Conservation (phyloP, 2,888 invertebrate genomes). For the Melanostoma scalare region DNA sequence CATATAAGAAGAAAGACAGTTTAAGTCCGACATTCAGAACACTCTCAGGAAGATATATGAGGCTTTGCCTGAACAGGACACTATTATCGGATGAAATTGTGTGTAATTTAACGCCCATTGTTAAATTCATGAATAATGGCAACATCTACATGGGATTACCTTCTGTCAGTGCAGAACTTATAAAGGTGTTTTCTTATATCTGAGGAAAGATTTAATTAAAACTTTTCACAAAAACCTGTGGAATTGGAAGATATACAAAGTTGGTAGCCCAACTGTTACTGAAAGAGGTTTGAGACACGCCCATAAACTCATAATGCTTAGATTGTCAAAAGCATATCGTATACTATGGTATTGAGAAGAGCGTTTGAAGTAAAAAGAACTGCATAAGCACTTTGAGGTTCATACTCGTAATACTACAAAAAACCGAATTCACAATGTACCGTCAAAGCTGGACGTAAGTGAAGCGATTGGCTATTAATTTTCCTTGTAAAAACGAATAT, state of each 20-base stretch:
- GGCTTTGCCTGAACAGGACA: conserved; percentile 66
- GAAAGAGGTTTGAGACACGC: too few species aligned
- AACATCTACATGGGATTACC: conserved; percentile 63
- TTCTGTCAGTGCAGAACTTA: conserved; percentile 67
- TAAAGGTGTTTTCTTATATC: conserved; percentile 55
- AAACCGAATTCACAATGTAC: too few species aligned
- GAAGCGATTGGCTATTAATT: too few species aligned
- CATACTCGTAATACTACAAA: too few species aligned
- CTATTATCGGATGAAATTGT: conserved; percentile 72
- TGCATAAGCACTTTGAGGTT: too few species aligned
- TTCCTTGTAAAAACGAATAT: too few species aligned
- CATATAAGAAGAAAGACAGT: conserved; percentile 62
- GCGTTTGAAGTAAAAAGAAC: too few species aligned
- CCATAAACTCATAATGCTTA: too few species aligned
- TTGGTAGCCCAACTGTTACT: too few species aligned
- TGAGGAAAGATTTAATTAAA: conserved; percentile 63
- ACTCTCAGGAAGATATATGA: conserved; percentile 65
- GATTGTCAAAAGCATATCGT: too few species aligned
- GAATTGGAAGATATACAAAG: conserved; percentile 7
- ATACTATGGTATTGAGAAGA: too few species aligned
- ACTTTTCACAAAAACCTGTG: conserved; percentile 32
- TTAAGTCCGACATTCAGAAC: conserved; percentile 65
- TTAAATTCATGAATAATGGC: conserved; percentile 71
- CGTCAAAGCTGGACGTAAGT: too few species aligned
- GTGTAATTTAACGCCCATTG: conserved; percentile 71